A percentile compares a stretch with the other conserved stretches of the same genome.
These are phyloP conservation scores for Akabosia matsudoensis DNA, from an alignment of 1,140 invertebrate genomes.

Conservation along the genomic window DNA sequence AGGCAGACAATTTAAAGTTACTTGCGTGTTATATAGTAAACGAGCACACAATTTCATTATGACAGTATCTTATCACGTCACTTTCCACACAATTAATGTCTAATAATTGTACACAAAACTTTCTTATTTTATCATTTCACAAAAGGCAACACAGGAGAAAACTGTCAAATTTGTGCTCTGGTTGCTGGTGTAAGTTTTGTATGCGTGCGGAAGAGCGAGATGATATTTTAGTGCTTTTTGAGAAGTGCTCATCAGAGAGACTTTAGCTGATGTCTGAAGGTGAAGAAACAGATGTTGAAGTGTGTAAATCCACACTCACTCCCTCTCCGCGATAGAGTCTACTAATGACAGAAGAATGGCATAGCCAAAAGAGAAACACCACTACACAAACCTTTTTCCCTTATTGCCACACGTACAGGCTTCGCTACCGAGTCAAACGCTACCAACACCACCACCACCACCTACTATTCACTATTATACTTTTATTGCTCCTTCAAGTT, in stretches of 20 bases:
- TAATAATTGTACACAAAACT: too few species aligned
- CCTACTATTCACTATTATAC: too few species aligned
- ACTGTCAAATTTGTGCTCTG: neutral
- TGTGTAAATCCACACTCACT: slow-evolving; percentile 24
- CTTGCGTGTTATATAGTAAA: too few species aligned
- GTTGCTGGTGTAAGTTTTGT: neutral
- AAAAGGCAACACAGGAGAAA: slow-evolving; percentile 1
- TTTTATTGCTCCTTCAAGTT: too few species aligned
- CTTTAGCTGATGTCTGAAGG: slow-evolving; percentile 19
- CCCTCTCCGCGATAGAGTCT: slow-evolving; percentile 18
- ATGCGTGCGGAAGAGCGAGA: neutral
- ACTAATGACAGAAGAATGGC: slow-evolving; percentile 24
- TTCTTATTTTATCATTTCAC: too few species aligned
- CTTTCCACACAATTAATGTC: too few species aligned
- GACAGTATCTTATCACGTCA: too few species aligned
- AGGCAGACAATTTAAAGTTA: too few species aligned
- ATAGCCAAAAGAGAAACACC: slow-evolving; percentile 13
- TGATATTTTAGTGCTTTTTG: neutral
- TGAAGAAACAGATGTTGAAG: slow-evolving; percentile 25
- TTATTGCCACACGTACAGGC: neutral
- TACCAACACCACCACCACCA: neutral
- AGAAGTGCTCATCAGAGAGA: slow-evolving; percentile 18
- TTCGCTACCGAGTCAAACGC: neutral
- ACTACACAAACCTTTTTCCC: too few species aligned
- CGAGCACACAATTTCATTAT: too few species aligned